Base-by-base conservation (phyloP, 2,113 vertebrate genomes). In the Ascaphus truei region DNA sequence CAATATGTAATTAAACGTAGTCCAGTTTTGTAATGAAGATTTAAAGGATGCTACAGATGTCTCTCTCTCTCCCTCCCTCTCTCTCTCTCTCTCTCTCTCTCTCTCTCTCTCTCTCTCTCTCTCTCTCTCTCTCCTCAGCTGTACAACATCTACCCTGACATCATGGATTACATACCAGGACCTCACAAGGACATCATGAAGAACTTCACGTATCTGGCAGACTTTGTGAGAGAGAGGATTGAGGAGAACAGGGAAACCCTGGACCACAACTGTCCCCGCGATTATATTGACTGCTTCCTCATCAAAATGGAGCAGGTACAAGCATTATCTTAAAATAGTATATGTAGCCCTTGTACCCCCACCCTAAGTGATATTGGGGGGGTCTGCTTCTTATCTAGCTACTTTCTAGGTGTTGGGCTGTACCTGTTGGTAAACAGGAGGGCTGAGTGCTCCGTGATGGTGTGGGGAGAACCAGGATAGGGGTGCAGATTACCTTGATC, bases 241-340 rank as follows among this genome's bases (percentile, higher is more conserved):
- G 31, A 53, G 7, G 16, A 53, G 29, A 82, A 85, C 48, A 76
- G 30, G 50, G 62, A 72, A 34, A 76, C 58, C 0, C 56, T 84
- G 79, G 84, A 87, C 37, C 73, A 75, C 29, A 74, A 15, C 64
- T 73, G 73, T 11, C 80, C 86, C 16, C 55, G 68, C 4, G 81
- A 85, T 72, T 87, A 77, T 65, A 84, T 87, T 0, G 84, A 87
- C 71, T 77, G 55, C 23, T 87, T 83, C 73, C 74, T 87, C 31
- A 11, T 73, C 5, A 81, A 76, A 63, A 75, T 68, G 0, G 75
- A 86, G 47, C 84, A 81, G 81, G 85, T 86, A 75, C 16, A 15
- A 1, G n/a, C n/a, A n/a, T n/a, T n/a, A n/a, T n/a, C n/a, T n/a
- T n/a, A n/a, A n/a, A n/a, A n/a, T n/a, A n/a, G n/a, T n/a, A n/a